Evolutionary conservation across 2,888 invertebrate species (phyloP).

Genomic region (Pyrochroa serraticornis): DNA sequence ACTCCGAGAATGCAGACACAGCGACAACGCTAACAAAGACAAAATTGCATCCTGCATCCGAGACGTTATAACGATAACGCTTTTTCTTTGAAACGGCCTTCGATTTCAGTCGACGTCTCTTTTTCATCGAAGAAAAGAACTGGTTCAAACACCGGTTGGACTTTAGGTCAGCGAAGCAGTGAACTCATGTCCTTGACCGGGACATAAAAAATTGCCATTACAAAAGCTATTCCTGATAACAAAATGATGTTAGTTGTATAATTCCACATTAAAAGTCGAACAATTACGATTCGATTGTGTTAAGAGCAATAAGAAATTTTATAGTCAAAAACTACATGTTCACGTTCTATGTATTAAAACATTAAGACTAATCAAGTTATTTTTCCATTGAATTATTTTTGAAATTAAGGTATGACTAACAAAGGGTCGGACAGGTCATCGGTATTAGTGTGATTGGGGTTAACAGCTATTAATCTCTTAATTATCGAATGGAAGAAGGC

Average conservation of each 20-base stretch:
- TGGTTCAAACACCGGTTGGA: slow-evolving; percentile 2
- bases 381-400: slow-evolving; percentile 4
- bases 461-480: slow-evolving; percentile 11
- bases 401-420: slow-evolving; percentile 11
- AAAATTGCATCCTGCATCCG: not conserved
- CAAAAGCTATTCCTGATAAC: too few relatives aligned
- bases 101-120: not conserved
- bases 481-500: not conserved
- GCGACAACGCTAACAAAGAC: not conserved
- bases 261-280: too few relatives aligned
- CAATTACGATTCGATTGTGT: too few relatives aligned
- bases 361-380: slow-evolving; percentile 4
- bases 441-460: slow-evolving; percentile 1
- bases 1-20: too few relatives aligned
- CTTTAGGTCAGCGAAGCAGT: too few relatives aligned
- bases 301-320: too few relatives aligned
- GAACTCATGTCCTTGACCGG: too few relatives aligned
- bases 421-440: slow-evolving; percentile 11
- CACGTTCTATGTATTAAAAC: too few relatives aligned
- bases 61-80: not conserved
- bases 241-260: too few relatives aligned
- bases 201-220: too few relatives aligned
- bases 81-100: not conserved
- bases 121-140: not conserved
- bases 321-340: too few relatives aligned